phyloP scores from a whole-genome alignment of 2,113 vertebrate species.

The Raja brachyura region DNA sequence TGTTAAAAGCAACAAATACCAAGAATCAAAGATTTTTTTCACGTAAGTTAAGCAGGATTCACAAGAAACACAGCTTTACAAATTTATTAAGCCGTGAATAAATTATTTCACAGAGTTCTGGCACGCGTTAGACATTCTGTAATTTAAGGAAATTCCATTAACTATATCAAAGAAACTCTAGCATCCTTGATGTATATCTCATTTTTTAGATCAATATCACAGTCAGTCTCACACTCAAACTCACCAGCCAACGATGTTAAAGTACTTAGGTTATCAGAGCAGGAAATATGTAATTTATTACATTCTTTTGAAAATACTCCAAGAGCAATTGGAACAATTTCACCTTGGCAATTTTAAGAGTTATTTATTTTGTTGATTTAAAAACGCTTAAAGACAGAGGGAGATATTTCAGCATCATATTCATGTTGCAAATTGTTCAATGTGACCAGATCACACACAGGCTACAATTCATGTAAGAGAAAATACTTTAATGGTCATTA shows the following conservation, averaged over 20 bases:
- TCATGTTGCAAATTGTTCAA: not conserved
- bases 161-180: not conserved
- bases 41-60: not conserved
- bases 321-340: not conserved
- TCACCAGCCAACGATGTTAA: not conserved
- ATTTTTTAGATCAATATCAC: not conserved
- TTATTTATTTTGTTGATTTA: not conserved
- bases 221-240: not conserved
- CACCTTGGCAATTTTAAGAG: not conserved
- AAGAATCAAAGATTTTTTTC: slow-evolving; percentile 1
- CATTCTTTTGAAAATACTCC: not conserved
- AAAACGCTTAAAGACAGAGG: not conserved
- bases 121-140: not conserved
- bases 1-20: not conserved
- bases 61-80: not conserved
- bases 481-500: not conserved
- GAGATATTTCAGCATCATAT: not conserved
- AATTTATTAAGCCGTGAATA: not conserved
- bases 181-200: too few species aligned
- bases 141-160: not conserved
- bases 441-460: not conserved
- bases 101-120: not conserved
- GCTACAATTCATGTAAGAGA: not conserved
- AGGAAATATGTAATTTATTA: not conserved
- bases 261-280: not conserved